These are phyloP conservation scores for Eutolmus rufibarbis DNA, from an alignment of 2,888 invertebrate species.

Conservation along the genomic window DNA sequence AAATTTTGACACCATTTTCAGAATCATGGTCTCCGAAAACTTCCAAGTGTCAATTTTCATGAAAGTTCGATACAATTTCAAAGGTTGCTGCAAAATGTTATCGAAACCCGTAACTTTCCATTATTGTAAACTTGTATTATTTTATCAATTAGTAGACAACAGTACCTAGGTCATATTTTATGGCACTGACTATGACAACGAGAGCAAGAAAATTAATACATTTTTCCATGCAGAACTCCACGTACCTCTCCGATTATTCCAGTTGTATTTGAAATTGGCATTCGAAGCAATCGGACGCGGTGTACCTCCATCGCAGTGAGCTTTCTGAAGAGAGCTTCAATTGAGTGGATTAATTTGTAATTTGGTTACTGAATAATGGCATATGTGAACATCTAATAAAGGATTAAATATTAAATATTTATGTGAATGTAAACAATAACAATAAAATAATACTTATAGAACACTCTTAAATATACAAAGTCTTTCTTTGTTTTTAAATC, in stretches of 20 bases:
- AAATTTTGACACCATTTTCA: no score
- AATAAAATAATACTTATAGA: no score
- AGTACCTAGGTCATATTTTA: not conserved
- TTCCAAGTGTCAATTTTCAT: no score
- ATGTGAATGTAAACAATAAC: not conserved
- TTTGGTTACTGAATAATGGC: not conserved
- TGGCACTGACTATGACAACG: not conserved
- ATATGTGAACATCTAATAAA: not conserved
- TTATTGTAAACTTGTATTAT: no score
- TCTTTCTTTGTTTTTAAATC: not conserved
- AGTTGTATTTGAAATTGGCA: not conserved
- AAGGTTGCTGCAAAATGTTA: no score
- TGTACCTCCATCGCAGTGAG: not conserved
- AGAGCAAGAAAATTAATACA: not conserved
- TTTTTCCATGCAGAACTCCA: not conserved
- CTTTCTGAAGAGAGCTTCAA: not conserved
- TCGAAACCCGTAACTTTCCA: no score
- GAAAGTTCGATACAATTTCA: no score
- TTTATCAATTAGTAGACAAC: no score
- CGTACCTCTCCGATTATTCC: not conserved
- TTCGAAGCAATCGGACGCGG: not conserved
- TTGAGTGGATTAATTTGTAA: not conserved
- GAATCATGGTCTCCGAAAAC: no score
- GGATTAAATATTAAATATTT: not conserved
- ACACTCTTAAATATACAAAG: not conserved